These are phyloP conservation scores for Cheilosia soror DNA, from an alignment of 2,888 invertebrate species.

Conservation along the genomic window DNA sequence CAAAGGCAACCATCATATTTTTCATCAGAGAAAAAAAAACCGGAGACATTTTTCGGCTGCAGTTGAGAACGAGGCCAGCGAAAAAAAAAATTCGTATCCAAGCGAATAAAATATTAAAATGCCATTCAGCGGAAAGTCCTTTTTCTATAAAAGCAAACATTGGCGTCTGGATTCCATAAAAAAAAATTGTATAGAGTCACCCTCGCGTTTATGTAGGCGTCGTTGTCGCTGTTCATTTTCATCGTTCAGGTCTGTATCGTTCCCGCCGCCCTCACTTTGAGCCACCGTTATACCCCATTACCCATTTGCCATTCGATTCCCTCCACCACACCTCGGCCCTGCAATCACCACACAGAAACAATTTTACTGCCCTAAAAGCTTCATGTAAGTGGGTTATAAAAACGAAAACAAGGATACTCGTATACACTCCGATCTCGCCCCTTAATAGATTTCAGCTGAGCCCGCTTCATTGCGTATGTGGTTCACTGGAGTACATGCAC, in stretches of 20 bases:
- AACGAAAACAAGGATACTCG: constrained; percentile 71
- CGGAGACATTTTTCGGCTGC: constrained; percentile 45
- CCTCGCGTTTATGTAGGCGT: constrained; percentile 68
- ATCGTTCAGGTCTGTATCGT: constrained; percentile 39
- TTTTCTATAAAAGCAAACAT: constrained; percentile 68
- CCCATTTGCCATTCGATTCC: neutral
- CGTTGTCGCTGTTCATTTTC: constrained; percentile 29
- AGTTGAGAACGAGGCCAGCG: constrained; percentile 13
- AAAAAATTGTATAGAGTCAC: constrained; percentile 42
- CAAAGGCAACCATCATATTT: constrained; percentile 35
- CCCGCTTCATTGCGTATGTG: constrained; percentile 57
- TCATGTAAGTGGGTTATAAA: constrained; percentile 75
- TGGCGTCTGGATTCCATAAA: constrained; percentile 67
- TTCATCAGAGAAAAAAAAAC: neutral
- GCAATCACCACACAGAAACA: constrained; percentile 50
- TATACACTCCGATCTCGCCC: constrained; percentile 41
- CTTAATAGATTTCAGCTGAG: constrained; percentile 66
- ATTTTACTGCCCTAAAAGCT: constrained; percentile 72
- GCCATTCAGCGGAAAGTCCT: constrained; percentile 66
- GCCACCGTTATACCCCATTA: constrained; percentile 23
- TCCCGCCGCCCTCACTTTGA: constrained; percentile 48
- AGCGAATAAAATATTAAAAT: constrained; percentile 71
- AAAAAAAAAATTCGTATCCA: constrained; percentile 20
- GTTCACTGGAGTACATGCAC: constrained; percentile 48
- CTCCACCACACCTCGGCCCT: neutral